A percentile compares a stretch with the other conserved stretches of the same genome.
Evolutionary conservation across 2,797 vertebrate genomes (phyloP).

Genomic region (Amblyraja radiata): DNA sequence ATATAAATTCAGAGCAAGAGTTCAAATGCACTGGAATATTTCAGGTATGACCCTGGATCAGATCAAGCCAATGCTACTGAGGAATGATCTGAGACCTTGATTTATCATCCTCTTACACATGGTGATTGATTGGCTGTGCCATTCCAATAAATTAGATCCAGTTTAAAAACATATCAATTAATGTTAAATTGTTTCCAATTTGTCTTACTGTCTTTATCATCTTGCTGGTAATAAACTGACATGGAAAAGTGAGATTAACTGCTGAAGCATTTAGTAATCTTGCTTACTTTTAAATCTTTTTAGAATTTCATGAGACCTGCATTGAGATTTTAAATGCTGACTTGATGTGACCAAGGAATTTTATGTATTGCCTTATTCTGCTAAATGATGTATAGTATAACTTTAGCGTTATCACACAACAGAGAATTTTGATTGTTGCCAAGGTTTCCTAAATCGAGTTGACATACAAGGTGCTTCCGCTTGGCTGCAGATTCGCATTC

Average conservation of each 20-base stretch:
- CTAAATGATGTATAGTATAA: not conserved
- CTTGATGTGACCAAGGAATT: not conserved
- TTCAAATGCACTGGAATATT: not conserved
- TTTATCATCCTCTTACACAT: not conserved
- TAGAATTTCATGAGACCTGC: no score
- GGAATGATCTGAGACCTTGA: not conserved
- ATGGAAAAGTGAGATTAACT: not conserved
- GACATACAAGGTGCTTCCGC: not conserved
- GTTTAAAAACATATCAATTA: not conserved
- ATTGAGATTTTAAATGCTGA: not conserved
- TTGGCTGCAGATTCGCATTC: not conserved
- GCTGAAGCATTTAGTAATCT: not conserved
- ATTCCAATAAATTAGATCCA: not conserved
- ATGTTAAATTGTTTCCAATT: not conserved
- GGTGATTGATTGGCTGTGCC: not conserved
- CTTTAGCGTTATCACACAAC: not conserved
- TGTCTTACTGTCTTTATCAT: not conserved
- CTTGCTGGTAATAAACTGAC: no score
- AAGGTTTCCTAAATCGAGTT: not conserved
- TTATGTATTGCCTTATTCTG: not conserved
- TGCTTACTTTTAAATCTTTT: no score
- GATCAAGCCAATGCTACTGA: not conserved
- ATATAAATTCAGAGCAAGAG: not conserved
- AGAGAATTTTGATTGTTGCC: not conserved
- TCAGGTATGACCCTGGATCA: not conserved